Conservation (phyloP, 2,888 invertebrate genomes). For the Augochlorella aurata region DNA sequence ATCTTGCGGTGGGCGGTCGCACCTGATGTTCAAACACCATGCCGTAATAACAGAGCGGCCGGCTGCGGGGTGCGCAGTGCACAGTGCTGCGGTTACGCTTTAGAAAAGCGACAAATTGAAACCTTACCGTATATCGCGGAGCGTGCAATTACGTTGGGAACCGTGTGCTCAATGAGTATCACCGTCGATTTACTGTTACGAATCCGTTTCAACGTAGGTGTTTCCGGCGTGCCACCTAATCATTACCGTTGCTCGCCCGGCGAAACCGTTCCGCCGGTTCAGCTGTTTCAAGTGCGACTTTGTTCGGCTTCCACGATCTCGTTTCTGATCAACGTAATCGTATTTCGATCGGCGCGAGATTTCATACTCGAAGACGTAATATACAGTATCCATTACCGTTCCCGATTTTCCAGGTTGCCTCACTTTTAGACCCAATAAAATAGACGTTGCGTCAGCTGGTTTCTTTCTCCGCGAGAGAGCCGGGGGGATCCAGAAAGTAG, state of each 20-base stretch:
- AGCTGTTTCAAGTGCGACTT: neutral
- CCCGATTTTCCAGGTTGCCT: neutral
- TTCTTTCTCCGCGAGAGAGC: no score
- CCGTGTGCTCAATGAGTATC: neutral
- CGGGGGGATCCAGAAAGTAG: no score
- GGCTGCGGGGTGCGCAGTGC: no score
- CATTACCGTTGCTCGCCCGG: slow-evolving; percentile 9
- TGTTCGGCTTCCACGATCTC: neutral
- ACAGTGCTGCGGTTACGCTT: neutral
- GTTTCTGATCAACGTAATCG: neutral
- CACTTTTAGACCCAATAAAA: no score
- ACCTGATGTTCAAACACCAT: neutral
- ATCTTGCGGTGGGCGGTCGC: slow-evolving; percentile 8
- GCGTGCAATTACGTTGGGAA: neutral
- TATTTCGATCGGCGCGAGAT: no score
- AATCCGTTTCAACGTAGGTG: neutral
- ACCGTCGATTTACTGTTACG: slow-evolving; percentile 9
- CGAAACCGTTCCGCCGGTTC: slow-evolving; percentile 17
- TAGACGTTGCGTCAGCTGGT: no score
- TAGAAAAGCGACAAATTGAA: slow-evolving; percentile 14
- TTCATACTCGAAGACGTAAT: no score
- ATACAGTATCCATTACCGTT: no score
- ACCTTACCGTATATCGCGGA: neutral
- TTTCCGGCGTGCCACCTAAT: slow-evolving; percentile 21
- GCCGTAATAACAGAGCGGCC: neutral